Conservation (phyloP, 2,888 invertebrate genomes). For the Selenia dentaria region DNA sequence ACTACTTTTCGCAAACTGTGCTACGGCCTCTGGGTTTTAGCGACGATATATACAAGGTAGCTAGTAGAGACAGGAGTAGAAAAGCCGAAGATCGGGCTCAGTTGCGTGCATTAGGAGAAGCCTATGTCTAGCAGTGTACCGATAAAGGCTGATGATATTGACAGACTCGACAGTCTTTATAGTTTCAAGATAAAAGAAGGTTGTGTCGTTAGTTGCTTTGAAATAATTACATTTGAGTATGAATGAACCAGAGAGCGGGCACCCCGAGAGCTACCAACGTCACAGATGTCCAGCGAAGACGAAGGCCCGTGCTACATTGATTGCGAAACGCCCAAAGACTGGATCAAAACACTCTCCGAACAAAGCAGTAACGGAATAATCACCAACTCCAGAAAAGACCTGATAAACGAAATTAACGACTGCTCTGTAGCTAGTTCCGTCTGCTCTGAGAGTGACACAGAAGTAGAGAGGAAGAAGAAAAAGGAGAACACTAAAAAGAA, state of each 20-base stretch:
- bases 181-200: too few species aligned
- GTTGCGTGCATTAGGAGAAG: too few species aligned
- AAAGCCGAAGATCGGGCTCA: too few species aligned
- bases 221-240: too few species aligned
- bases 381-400: conserved; percentile 73
- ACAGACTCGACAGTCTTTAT: too few species aligned
- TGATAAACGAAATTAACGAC: conserved; percentile 65
- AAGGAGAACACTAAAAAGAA: conserved; percentile 46
- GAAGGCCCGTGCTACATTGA: conserved; percentile 78
- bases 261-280: conserved; percentile 81
- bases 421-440: conserved; percentile 58
- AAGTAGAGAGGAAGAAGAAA: conserved; percentile 45
- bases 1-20: too few species aligned
- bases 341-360: conserved; percentile 75
- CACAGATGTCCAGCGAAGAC: conserved; percentile 75
- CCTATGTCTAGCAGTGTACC: too few species aligned
- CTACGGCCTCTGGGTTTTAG: too few species aligned
- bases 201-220: too few species aligned
- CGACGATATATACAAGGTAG: too few species aligned
- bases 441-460: conserved; percentile 55
- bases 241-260: conserved; percentile 81
- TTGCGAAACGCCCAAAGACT: conserved; percentile 68
- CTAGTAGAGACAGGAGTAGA: too few species aligned
- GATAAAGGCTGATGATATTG: too few species aligned
- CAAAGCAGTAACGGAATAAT: conserved; percentile 67